A percentile compares a stretch with the other conserved stretches of the same genome.
phyloP scores from a whole-genome alignment of 2,888 invertebrate species.

The Sclerodermus sp. region DNA sequence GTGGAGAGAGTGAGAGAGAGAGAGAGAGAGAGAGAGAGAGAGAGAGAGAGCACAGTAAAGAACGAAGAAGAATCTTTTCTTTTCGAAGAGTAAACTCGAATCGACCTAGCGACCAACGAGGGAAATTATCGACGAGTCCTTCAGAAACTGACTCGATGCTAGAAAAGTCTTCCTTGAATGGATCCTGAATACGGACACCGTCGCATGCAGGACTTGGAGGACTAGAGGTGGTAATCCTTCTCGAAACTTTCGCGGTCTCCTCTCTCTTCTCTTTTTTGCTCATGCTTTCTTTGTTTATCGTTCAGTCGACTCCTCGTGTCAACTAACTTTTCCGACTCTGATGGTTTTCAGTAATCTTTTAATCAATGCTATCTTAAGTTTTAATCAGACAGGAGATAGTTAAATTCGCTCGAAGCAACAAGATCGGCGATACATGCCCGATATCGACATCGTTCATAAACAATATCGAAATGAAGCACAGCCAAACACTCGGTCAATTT shows the following conservation, averaged over 20 bases:
- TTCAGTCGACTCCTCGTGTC: background rate
- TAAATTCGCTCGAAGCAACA: too few relatives aligned
- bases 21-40: too few relatives aligned
- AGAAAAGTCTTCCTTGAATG: slow-evolving; percentile 10
- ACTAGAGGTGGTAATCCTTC: slow-evolving; percentile 3
- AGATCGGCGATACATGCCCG: too few relatives aligned
- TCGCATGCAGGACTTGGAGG: slow-evolving; percentile 13
- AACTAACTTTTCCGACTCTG: too few relatives aligned
- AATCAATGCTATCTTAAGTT: too few relatives aligned
- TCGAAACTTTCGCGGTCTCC: slow-evolving; percentile 1
- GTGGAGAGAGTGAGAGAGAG: background rate
- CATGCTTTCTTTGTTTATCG: background rate
- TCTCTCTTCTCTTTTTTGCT: slow-evolving; percentile 1
- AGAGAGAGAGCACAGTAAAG: background rate
- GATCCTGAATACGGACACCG: slow-evolving; percentile 13
- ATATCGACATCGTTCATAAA: too few relatives aligned
- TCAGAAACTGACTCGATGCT: background rate
- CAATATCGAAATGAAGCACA: too few relatives aligned
- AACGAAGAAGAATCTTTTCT: background rate
- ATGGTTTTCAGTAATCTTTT: too few relatives aligned
- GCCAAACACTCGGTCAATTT: too few relatives aligned
- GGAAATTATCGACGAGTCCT: slow-evolving; percentile 20
- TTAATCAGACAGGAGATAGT: too few relatives aligned
- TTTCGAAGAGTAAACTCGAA: too few relatives aligned
- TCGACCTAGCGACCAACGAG: slow-evolving; percentile 2